Conservation (phyloP, 1,140 invertebrate genomes). For the Saccostrea cuccullata region DNA sequence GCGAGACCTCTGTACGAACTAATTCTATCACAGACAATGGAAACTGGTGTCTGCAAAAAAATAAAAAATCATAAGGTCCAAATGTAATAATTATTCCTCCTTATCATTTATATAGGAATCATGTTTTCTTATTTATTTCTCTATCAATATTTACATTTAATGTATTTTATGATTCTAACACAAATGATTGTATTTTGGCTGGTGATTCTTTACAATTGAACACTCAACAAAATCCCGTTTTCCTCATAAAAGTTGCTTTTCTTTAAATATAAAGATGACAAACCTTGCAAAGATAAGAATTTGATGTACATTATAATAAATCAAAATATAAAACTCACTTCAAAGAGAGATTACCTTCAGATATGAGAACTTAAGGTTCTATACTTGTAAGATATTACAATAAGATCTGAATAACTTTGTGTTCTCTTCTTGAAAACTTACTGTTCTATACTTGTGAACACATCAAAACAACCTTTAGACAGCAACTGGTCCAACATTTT, state of each 20-base stretch:
- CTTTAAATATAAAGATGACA: not conserved
- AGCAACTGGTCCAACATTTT: conserved; percentile 91
- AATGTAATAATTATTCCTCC: too few relatives aligned
- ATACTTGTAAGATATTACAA: too few relatives aligned
- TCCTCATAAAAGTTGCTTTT: too few relatives aligned
- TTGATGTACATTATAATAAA: not conserved
- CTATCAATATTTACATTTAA: too few relatives aligned
- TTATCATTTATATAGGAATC: too few relatives aligned
- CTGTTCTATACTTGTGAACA: conserved; percentile 83
- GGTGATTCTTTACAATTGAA: too few relatives aligned
- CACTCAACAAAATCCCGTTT: too few relatives aligned
- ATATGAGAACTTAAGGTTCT: not conserved
- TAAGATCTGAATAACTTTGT: conserved; percentile 57
- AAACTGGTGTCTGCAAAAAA: conserved; percentile 80
- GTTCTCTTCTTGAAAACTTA: conserved; percentile 81
- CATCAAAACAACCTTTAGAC: conserved; percentile 81
- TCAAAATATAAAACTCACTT: not conserved
- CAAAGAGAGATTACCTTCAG: not conserved
- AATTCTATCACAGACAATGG: conserved; percentile 85
- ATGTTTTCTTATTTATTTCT: too few relatives aligned
- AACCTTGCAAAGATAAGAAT: not conserved
- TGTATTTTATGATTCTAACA: too few relatives aligned
- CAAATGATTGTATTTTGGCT: too few relatives aligned
- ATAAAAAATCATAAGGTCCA: not conserved
- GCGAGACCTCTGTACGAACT: conserved; percentile 86